These are phyloP conservation scores for Phorcus lineatus DNA, from an alignment of 2,888 invertebrate species.

Conservation along the genomic window DNA sequence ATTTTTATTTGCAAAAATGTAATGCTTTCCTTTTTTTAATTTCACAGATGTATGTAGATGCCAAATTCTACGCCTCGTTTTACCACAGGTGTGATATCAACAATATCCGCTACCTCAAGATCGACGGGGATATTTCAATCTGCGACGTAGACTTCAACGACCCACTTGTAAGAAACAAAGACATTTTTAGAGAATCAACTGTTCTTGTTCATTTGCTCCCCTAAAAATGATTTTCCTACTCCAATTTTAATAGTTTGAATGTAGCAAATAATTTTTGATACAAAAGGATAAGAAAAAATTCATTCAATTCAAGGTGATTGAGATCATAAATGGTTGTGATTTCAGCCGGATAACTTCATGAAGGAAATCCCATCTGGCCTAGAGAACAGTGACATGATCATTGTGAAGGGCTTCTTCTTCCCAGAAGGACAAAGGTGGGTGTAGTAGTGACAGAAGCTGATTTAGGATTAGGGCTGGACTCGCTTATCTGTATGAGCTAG, in stretches of 20 bases:
- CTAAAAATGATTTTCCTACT: too few species aligned
- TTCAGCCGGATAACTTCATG: conserved; percentile 51
- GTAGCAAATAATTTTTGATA: too few species aligned
- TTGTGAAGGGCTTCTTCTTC: conserved; percentile 54
- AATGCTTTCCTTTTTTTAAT: neutral
- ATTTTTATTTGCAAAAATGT: too few species aligned
- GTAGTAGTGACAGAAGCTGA: neutral
- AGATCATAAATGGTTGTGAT: neutral
- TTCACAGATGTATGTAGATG: conserved; percentile 58
- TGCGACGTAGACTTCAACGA: conserved; percentile 53
- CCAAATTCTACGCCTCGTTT: conserved; percentile 48
- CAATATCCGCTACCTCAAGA: conserved; percentile 44
- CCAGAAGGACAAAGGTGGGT: conserved; percentile 42
- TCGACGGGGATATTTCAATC: conserved; percentile 57
- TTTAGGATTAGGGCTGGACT: too few species aligned
- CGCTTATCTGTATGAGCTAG: too few species aligned
- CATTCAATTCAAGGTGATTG: too few species aligned
- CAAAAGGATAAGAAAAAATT: too few species aligned
- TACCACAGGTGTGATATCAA: conserved; percentile 47
- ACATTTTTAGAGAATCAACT: too few species aligned
- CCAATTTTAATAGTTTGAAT: too few species aligned
- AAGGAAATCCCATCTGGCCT: conserved; percentile 58
- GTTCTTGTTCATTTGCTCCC: too few species aligned
- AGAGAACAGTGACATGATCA: conserved; percentile 51
- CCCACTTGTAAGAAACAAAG: conserved; percentile 46